phyloP scores from a whole-genome alignment of 2,888 invertebrate genomes.

The Drosophila diplacantha region DNA sequence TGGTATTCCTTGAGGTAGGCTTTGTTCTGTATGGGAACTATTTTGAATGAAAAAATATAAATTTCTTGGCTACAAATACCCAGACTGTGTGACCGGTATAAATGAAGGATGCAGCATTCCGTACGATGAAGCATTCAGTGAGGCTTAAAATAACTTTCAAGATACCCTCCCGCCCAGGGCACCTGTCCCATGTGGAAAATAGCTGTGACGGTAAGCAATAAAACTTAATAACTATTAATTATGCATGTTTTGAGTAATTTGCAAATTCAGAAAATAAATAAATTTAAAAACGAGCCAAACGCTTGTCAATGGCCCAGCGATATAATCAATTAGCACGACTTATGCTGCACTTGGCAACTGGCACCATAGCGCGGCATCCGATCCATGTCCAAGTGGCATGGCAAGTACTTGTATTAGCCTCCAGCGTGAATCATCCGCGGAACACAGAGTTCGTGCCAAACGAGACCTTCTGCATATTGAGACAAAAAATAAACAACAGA shows the following conservation, averaged over 20 bases:
- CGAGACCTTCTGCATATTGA: constrained; percentile 68
- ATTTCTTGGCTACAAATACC: not conserved
- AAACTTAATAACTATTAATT: constrained; percentile 65
- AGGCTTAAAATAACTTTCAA: not conserved
- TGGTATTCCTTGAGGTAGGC: too few species aligned
- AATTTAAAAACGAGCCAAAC: constrained; percentile 37
- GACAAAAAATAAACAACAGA: constrained; percentile 18
- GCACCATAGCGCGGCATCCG: constrained; percentile 15
- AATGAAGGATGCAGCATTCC: not conserved
- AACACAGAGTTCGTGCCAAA: constrained; percentile 63
- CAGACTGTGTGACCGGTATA: not conserved
- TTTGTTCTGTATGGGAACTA: not conserved
- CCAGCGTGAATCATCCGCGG: constrained; percentile 59
- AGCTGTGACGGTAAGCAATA: constrained; percentile 35
- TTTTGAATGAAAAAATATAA: not conserved
- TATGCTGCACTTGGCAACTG: constrained; percentile 65
- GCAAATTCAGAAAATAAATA: constrained; percentile 37
- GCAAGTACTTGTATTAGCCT: constrained; percentile 50
- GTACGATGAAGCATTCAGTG: not conserved
- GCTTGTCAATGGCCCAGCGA: constrained; percentile 62
- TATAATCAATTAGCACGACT: constrained; percentile 70
- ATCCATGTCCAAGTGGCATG: constrained; percentile 39
- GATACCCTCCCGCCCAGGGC: not conserved
- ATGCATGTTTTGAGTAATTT: constrained; percentile 65
- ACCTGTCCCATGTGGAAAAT: not conserved